These are phyloP conservation scores for Macaria liturata DNA, from an alignment of 2,888 invertebrate species.

Conservation along the genomic window DNA sequence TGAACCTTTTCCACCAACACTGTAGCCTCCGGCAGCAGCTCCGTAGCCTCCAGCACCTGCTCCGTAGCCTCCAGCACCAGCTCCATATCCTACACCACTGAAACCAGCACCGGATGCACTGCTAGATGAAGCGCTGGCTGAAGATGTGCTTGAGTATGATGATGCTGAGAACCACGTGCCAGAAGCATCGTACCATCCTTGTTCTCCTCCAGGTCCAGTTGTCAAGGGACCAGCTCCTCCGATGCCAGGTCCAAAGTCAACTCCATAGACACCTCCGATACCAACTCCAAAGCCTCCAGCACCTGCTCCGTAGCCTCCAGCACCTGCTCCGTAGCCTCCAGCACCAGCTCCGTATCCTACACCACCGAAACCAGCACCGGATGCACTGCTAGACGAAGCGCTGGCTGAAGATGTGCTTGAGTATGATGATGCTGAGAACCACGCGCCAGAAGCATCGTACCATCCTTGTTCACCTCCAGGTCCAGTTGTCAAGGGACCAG, in stretches of 20 bases:
- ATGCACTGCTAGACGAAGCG: neutral
- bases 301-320: conserved; percentile 8
- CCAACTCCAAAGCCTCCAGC: neutral
- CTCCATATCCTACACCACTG: too few species aligned
- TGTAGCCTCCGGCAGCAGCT: conserved; percentile 3
- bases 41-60: neutral
- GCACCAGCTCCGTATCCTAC: neutral
- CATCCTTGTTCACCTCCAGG: neutral
- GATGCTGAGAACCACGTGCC: too few species aligned
- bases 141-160: too few species aligned
- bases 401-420: neutral
- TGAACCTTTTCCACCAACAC: too few species aligned
- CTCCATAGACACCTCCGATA: neutral
- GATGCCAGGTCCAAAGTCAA: neutral
- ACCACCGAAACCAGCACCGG: neutral
- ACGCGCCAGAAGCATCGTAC: too few species aligned
- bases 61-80: neutral
- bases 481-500: neutral
- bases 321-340: conserved; percentile 2
- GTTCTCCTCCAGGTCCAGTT: conserved; percentile 1
- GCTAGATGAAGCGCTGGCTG: too few species aligned
- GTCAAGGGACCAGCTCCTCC: conserved; percentile 20
- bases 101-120: too few species aligned
- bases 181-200: too few species aligned
- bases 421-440: too few species aligned